These are phyloP conservation scores for Sinonovacula constricta DNA, from an alignment of 1,140 invertebrate genomes.

Conservation along the genomic window DNA sequence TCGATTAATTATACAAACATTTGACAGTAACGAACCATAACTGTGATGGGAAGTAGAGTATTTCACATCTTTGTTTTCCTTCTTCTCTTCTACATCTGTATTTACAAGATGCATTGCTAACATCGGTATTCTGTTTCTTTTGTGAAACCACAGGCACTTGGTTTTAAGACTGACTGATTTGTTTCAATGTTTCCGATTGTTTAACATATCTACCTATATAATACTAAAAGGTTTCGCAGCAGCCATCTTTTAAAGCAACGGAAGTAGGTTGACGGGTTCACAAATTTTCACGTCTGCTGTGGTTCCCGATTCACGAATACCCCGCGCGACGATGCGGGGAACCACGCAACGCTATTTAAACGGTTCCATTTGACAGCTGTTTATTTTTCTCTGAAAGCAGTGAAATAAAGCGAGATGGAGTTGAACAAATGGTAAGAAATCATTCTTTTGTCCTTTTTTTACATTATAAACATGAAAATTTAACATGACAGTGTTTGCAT, in stretches of 20 bases:
- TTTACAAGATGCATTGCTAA: no score
- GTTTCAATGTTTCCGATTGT: neutral
- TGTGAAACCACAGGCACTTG: neutral
- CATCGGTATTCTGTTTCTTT: no score
- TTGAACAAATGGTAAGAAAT: neutral
- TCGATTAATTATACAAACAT: no score
- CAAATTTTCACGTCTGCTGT: neutral
- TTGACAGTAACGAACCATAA: no score
- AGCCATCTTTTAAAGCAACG: neutral
- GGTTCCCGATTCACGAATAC: neutral
- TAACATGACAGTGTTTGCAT: constrained; percentile 1
- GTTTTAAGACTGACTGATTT: constrained; percentile 1
- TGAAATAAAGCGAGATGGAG: neutral
- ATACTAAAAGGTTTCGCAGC: neutral
- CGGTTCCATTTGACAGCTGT: neutral
- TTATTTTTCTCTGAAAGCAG: neutral
- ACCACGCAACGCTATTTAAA: neutral
- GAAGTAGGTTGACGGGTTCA: neutral
- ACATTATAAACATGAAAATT: neutral
- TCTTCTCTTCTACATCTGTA: no score
- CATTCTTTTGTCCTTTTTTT: neutral
- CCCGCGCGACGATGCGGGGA: neutral
- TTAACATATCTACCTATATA: neutral
- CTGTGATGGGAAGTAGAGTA: no score
- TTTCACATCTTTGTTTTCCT: no score